A percentile compares a stretch with the other conserved stretches of the same genome.
phyloP scores from a whole-genome alignment of 2,113 vertebrate species.

The Epinephelus moara region DNA sequence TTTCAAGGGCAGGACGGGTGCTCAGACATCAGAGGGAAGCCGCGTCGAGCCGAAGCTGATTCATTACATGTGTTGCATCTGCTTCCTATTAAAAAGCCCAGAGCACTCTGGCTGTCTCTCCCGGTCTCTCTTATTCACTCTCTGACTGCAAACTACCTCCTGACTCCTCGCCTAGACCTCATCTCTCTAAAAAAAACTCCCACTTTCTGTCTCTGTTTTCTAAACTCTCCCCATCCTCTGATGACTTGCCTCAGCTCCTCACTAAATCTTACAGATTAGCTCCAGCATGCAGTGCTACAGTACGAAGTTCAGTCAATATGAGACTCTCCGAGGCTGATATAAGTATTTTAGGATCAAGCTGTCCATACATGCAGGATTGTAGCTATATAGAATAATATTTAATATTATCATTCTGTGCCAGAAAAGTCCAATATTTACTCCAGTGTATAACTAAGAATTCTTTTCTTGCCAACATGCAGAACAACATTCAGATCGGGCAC shows the following conservation, averaged over 20 bases:
- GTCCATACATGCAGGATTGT: neutral
- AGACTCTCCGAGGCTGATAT: neutral
- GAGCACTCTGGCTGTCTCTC: slow-evolving; percentile 82
- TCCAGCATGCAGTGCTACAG: neutral
- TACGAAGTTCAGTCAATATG: neutral
- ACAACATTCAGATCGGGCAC: neutral
- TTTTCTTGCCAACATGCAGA: neutral
- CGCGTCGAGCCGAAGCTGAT: slow-evolving; percentile 84
- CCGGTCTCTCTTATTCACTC: slow-evolving; percentile 62
- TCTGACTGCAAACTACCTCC: slow-evolving; percentile 69
- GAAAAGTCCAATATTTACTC: neutral
- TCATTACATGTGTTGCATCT: slow-evolving; percentile 89
- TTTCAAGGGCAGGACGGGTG: slow-evolving; percentile 87
- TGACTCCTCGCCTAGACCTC: slow-evolving; percentile 54
- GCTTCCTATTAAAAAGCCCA: slow-evolving; percentile 86
- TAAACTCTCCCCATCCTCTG: slow-evolving; percentile 33
- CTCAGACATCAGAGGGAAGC: slow-evolving; percentile 89
- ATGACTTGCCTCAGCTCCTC: slow-evolving; percentile 36
- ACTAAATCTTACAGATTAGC: slow-evolving; percentile 42
- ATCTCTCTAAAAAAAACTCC: slow-evolving; percentile 35
- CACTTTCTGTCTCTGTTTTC: slow-evolving; percentile 49
- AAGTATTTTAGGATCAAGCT: neutral
- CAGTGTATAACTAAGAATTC: neutral
- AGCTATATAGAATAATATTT: neutral
- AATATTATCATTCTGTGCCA: neutral